Evolutionary conservation across 2,113 vertebrate genomes (phyloP).

Genomic region (Crypturellus undulatus): DNA sequence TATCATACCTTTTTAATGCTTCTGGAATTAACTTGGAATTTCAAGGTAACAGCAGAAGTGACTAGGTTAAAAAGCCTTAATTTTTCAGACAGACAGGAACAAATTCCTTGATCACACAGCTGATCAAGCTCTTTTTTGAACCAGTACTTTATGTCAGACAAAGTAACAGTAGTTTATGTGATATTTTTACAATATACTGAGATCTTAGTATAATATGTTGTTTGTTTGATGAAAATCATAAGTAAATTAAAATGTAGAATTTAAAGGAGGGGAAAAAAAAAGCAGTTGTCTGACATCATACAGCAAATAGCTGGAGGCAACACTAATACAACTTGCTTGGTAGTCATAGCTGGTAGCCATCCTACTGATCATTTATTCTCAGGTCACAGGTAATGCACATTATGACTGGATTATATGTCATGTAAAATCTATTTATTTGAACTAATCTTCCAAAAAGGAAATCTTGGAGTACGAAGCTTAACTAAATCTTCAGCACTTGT

Average conservation of each 20-base stretch:
- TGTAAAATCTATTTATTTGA: neutral
- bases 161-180: neutral
- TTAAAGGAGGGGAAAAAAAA: neutral
- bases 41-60: accelerated
- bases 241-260: neutral
- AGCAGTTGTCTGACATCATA: neutral
- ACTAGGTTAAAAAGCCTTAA: neutral
- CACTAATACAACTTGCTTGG: neutral
- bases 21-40: neutral
- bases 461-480: neutral
- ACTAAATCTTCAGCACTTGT: neutral
- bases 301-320: neutral
- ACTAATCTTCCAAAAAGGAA: neutral
- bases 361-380: neutral
- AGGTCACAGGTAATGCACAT: neutral
- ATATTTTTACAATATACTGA: neutral
- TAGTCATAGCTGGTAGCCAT: neutral
- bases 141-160: neutral
- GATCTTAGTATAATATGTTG: neutral
- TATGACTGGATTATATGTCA: neutral
- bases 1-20: neutral
- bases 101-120: neutral
- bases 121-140: neutral
- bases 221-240: neutral
- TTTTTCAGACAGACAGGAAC: neutral